phyloP scores from a whole-genome alignment of 2,888 invertebrate genomes.

The Ophion costatus region DNA sequence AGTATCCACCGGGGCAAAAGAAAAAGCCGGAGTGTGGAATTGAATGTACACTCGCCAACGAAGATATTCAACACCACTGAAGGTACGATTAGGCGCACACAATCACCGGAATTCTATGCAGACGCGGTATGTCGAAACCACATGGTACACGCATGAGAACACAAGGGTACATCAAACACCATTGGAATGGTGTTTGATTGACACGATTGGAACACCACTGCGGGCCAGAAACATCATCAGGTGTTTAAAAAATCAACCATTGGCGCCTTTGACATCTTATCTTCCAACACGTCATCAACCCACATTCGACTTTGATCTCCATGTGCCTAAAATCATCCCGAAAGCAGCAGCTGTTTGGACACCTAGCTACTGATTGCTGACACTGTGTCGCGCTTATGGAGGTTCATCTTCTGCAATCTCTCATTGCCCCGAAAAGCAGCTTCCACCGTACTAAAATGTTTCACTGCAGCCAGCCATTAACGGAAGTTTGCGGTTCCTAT shows the following conservation, averaged over 20 bases:
- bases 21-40: conserved; percentile 23
- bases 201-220: not conserved
- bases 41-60: not conserved
- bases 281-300: conserved; percentile 32
- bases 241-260: conserved; percentile 10
- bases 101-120: not conserved
- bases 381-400: no score
- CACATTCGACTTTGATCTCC: not conserved
- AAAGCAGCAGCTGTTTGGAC: not conserved
- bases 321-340: no score
- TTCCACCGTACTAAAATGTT: no score
- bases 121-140: not conserved
- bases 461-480: no score
- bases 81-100: not conserved
- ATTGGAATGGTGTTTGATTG: no score
- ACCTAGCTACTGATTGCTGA: no score
- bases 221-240: conserved; percentile 11
- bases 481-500: no score
- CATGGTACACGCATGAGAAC: conserved; percentile 11
- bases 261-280: conserved; percentile 17
- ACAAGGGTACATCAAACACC: conserved; percentile 16
- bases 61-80: conserved; percentile 4
- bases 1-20: conserved; percentile 37
- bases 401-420: no score
- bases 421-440: no score